These are phyloP conservation scores for Pampusana beccarii DNA, from an alignment of 2,113 vertebrate genomes.

Conservation along the genomic window DNA sequence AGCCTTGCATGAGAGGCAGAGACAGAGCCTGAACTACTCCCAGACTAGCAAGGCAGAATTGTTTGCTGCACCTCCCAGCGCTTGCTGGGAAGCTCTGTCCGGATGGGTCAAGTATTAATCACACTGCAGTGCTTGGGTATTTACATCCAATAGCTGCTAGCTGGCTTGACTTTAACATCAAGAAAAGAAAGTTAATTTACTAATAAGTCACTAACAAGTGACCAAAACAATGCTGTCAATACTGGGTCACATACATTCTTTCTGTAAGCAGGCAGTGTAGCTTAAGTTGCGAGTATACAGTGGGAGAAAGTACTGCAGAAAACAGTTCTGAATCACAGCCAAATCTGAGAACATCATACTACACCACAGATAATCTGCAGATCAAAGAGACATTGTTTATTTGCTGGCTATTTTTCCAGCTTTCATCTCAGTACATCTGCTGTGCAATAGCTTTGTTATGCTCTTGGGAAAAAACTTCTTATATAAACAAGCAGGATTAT, in stretches of 20 bases:
- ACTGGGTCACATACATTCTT: neutral
- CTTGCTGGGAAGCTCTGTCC: neutral
- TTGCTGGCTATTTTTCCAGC: conserved; percentile 61
- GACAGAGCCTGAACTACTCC: neutral
- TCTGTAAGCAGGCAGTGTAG: neutral
- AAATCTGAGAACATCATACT: conserved; percentile 19
- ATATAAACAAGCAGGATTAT: conserved; percentile 61
- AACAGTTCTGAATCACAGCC: conserved; percentile 25
- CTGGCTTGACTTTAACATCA: neutral
- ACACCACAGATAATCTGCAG: conserved; percentile 42
- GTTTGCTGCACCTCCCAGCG: neutral
- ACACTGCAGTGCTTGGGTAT: neutral
- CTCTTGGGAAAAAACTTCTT: conserved; percentile 59
- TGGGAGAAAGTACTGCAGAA: conserved; percentile 15
- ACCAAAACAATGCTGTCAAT: neutral
- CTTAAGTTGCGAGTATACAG: neutral
- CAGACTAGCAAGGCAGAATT: neutral
- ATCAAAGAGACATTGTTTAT: conserved; percentile 64
- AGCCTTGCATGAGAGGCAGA: neutral
- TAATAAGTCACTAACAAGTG: neutral
- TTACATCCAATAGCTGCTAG: neutral
- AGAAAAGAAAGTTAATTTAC: neutral
- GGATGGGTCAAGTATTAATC: neutral
- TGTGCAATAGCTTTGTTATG: conserved; percentile 46
- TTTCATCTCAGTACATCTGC: conserved; percentile 66